phyloP scores from a whole-genome alignment of 1,140 invertebrate species.

The Bombus polaris region DNA sequence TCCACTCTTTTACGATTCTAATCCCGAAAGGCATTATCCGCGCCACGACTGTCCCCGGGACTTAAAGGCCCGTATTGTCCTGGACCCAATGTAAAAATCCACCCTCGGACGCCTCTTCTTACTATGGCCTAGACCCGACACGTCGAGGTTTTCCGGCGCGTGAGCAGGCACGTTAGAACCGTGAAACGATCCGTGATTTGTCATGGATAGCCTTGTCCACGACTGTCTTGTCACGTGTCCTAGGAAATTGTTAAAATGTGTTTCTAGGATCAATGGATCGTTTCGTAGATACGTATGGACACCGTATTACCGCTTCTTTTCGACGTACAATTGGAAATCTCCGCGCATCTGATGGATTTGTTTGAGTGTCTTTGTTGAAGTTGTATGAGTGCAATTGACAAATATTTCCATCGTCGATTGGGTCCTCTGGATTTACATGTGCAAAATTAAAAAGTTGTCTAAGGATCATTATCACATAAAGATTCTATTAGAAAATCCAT shows the following conservation, averaged over 20 bases:
- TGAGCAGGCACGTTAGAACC: constrained; percentile 69
- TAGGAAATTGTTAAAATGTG: constrained; percentile 42
- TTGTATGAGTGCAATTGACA: too few relatives aligned
- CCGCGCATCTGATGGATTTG: neutral
- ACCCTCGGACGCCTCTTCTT: constrained; percentile 60
- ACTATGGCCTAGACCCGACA: constrained; percentile 26
- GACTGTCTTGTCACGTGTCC: constrained; percentile 50
- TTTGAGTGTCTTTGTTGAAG: neutral
- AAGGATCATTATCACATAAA: too few relatives aligned
- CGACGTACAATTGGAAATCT: neutral
- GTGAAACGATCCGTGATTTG: constrained; percentile 78
- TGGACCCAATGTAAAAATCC: constrained; percentile 53
- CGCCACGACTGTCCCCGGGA: constrained; percentile 73
- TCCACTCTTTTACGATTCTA: constrained; percentile 70
- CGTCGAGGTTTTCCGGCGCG: constrained; percentile 34
- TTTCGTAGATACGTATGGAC: neutral
- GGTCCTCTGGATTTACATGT: too few relatives aligned
- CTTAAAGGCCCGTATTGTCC: constrained; percentile 65
- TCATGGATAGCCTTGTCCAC: constrained; percentile 57
- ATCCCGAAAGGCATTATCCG: constrained; percentile 77
- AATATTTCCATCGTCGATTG: too few relatives aligned
- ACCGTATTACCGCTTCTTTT: neutral
- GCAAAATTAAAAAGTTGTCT: too few relatives aligned
- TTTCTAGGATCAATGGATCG: constrained; percentile 8
- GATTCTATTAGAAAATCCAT: too few relatives aligned